phyloP scores from a whole-genome alignment of 1,140 invertebrate species.

The Aphaenogaster floridana region DNA sequence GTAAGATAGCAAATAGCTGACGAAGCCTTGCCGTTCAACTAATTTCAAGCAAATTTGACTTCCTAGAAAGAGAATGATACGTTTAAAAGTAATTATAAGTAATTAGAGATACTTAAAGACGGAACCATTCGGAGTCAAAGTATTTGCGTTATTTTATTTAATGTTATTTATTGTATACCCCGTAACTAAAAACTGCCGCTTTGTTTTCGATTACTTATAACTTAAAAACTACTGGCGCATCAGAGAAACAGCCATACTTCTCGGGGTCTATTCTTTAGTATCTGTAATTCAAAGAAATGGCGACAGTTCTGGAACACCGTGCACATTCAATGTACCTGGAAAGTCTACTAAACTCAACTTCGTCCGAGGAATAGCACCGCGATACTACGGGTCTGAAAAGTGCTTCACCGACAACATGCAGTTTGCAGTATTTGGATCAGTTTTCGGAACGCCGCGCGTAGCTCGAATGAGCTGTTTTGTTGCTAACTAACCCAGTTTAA shows the following conservation, averaged over 20 bases:
- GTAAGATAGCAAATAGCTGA: background rate
- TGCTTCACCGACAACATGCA: background rate
- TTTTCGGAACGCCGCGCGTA: background rate
- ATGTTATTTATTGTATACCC: background rate
- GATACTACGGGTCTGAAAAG: slow-evolving; percentile 3
- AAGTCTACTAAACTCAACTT: slow-evolving; percentile 25
- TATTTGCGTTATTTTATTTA: background rate
- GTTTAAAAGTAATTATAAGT: background rate
- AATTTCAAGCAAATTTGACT: slow-evolving; percentile 15
- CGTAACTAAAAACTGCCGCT: background rate
- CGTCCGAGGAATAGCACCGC: background rate
- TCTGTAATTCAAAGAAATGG: slow-evolving; percentile 28
- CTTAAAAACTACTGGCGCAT: background rate
- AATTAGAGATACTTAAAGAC: background rate
- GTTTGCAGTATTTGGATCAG: background rate
- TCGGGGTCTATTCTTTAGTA: background rate
- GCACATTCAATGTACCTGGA: slow-evolving; percentile 19
- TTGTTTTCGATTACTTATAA: slow-evolving; percentile 4
- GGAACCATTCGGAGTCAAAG: background rate
- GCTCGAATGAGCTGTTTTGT: slow-evolving; percentile 26
- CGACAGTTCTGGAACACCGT: background rate
- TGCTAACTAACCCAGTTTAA: slow-evolving; percentile 51
- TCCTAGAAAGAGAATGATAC: background rate
- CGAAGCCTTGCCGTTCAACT: background rate
- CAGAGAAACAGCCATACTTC: background rate